These are phyloP conservation scores for Leptonema lineaticorne DNA, from an alignment of 1,140 invertebrate genomes.

Conservation along the genomic window DNA sequence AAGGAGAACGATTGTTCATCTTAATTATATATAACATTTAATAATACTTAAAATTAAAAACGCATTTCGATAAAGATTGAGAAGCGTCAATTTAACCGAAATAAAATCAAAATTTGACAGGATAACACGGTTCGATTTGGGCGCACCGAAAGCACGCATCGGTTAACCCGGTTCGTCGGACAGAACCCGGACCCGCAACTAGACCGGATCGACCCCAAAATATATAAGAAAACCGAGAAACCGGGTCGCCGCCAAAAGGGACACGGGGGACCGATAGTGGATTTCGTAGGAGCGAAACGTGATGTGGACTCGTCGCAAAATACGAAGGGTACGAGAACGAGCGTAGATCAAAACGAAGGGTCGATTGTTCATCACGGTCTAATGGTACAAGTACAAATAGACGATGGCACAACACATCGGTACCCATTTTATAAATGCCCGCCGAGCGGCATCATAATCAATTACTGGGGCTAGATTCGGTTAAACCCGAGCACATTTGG, in stretches of 20 bases:
- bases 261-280: too few species aligned
- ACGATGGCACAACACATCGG: background rate
- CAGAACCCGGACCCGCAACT: constrained; percentile 38
- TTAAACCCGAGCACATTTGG: constrained; percentile 39
- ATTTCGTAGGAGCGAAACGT: background rate
- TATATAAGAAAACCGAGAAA: constrained; percentile 36
- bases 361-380: background rate
- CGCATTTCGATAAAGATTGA: too few species aligned
- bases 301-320: constrained; percentile 27
- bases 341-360: background rate
- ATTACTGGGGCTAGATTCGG: constrained; percentile 41
- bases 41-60: too few species aligned
- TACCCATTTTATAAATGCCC: constrained; percentile 35
- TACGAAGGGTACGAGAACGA: constrained; percentile 19
- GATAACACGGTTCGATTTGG: constrained; percentile 4
- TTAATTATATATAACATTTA: too few species aligned
- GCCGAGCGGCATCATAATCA: constrained; percentile 40
- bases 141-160: constrained; percentile 36
- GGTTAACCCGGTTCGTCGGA: constrained; percentile 41
- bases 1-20: too few species aligned
- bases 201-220: constrained; percentile 40
- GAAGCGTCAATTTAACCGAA: too few species aligned
- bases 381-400: background rate
- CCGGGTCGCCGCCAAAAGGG: background rate
- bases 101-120: constrained; percentile 33